Base-by-base conservation (phyloP, 2,113 vertebrate species). In the Semnornis frantzii region DNA sequence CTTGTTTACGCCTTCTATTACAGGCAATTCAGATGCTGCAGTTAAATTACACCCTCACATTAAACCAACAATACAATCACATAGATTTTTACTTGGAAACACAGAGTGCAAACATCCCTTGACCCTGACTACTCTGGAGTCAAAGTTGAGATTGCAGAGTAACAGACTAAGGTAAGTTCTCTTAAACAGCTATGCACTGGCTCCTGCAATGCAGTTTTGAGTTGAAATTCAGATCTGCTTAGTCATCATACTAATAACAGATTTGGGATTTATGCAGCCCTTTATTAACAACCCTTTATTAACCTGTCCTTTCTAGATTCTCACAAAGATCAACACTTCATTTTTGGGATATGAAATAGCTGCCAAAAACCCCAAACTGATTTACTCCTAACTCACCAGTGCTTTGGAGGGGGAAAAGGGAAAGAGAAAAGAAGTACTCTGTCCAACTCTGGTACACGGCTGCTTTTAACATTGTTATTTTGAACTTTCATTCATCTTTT, bases 181-280 rank as follows among this genome's bases (percentile, higher is more conserved):
- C 42, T 66, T 48, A 30, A 92, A 34, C 4, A 60, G 5, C 46
- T 71, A 6, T 23, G 25, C 37, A 44, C n/a, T 69, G 37, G 31
- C 77, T 24, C 57, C 78, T 93, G 71, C 71, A 76, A 44, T 89
- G 89, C 82, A 95, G 64, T 68, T 91, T 89, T 70, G 17, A 80
- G 31, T 44, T 73, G 75, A 92, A 87, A 89, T 93, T 91, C 68
- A 63, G 57, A 85, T 80, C 33, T 94, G 82, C 87, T 92, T 85
- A 85, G 64, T 91, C 92, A 96, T 89, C 72, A 75, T 71, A 79
- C 28, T 76, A 39, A 73, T 79, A 52, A 76, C 25, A 54, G 33
- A 68, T 37, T 82, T 87, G 66, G 33, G 19, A 74, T 85, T 92
- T 80, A 68, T 1, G 13, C 25, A 71, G 60, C 27, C 50, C 12